A percentile compares a stretch with the other conserved stretches of the same genome.
Conservation (phyloP, 1,140 invertebrate species). For the Neodiprion lecontei region DNA sequence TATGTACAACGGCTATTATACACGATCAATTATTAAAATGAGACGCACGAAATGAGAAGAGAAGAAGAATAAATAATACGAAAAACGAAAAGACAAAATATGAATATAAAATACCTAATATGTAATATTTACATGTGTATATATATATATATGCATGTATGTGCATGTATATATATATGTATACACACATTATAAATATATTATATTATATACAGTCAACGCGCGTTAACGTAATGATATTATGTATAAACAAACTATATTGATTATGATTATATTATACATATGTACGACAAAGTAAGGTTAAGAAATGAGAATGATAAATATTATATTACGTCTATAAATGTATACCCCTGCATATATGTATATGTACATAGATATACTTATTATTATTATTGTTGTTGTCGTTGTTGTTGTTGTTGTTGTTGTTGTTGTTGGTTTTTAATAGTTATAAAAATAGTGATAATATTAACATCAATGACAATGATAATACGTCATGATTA, state of each 20-base stretch:
- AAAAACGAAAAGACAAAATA: too few relatives aligned
- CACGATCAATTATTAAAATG: too few relatives aligned
- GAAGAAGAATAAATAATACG: too few relatives aligned
- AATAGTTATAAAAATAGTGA: too few relatives aligned
- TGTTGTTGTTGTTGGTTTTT: conserved; percentile 9
- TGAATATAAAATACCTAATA: conserved; percentile 23
- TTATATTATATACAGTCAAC: not conserved
- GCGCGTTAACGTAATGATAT: not conserved
- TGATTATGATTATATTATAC: too few relatives aligned
- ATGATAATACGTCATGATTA: not conserved
- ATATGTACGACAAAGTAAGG: too few relatives aligned
- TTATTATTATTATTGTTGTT: conserved; percentile 29
- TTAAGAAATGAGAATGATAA: conserved; percentile 3
- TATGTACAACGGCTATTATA: too few relatives aligned
- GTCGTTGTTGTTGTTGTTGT: conserved; percentile 13
- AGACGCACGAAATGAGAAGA: too few relatives aligned
- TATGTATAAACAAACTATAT: not conserved
- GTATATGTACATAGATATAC: conserved; percentile 1
- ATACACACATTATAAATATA: not conserved
- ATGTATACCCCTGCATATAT: not conserved
- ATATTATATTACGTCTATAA: not conserved
- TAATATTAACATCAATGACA: conserved; percentile 16
- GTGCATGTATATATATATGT: not conserved
- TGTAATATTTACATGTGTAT: not conserved
- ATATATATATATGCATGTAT: not conserved